Evolutionary conservation across 2,113 vertebrate genomes (phyloP).

Genomic region (Thryonomys swinderianus): DNA sequence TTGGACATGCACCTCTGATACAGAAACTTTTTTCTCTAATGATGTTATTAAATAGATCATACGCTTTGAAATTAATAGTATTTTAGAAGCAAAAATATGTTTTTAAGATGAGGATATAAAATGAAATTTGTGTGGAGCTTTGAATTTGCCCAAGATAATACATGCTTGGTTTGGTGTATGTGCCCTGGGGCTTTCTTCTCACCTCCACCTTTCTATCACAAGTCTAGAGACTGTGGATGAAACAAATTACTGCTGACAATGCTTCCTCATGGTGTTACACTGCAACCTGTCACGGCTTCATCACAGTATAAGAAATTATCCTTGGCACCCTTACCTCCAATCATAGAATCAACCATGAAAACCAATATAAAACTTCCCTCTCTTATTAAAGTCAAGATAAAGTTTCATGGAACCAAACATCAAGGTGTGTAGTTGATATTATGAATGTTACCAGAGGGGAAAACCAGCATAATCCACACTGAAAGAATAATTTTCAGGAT

Average conservation of each 20-base stretch:
- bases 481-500: background rate
- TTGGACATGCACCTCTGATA: background rate
- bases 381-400: constrained; percentile 13
- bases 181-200: background rate
- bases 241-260: background rate
- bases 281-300: background rate
- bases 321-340: background rate
- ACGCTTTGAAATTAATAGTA: background rate
- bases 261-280: background rate
- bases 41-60: background rate
- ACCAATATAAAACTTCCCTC: background rate
- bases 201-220: background rate
- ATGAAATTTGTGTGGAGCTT: background rate
- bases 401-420: background rate
- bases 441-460: background rate
- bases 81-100: background rate
- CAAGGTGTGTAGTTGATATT: background rate
- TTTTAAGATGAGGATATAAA: background rate
- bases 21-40: background rate
- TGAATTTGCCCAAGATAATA: background rate
- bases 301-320: background rate
- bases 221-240: background rate
- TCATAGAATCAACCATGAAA: background rate
- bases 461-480: background rate
- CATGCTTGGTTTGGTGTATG: background rate